Evolutionary conservation across 2,797 vertebrate species (phyloP).

Genomic region (Hoplostethus mediterraneus): DNA sequence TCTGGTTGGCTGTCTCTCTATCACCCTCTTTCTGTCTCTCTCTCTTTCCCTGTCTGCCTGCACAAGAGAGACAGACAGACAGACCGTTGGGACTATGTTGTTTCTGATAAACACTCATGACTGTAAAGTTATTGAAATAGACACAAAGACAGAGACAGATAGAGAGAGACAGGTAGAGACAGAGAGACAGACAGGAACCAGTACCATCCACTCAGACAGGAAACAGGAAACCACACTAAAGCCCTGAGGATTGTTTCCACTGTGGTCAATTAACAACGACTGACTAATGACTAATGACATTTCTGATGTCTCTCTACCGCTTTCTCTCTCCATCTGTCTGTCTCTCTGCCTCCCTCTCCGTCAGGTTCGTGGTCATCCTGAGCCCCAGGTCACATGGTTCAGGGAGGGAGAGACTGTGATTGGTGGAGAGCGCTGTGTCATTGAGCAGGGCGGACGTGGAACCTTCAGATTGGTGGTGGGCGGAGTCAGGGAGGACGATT

Average conservation of each 20-base stretch:
- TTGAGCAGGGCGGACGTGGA: constrained; percentile 85
- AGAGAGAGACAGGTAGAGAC: no score
- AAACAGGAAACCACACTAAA: no score
- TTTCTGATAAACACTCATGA: no score
- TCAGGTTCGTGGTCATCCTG: constrained; percentile 82
- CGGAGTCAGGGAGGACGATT: constrained; percentile 83
- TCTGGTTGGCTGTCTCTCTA: neutral
- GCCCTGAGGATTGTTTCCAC: no score
- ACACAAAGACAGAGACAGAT: no score
- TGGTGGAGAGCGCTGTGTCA: constrained; percentile 77
- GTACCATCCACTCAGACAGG: no score
- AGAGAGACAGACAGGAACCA: no score
- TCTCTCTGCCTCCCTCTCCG: neutral
- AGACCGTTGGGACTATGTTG: no score
- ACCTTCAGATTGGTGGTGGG: constrained; percentile 89
- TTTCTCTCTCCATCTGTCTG: neutral
- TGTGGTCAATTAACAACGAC: neutral
- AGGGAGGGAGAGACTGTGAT: constrained; percentile 86
- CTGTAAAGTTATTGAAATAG: no score
- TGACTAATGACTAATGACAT: no score
- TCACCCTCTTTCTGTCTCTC: neutral
- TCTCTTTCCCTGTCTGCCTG: neutral
- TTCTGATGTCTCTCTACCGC: neutral
- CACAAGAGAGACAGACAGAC: no score
- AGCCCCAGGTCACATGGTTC: constrained; percentile 84